A percentile compares a stretch with the other conserved stretches of the same genome.
These are phyloP conservation scores for Melanotaenia pygmaea DNA, from an alignment of 2,797 vertebrate genomes.

Conservation along the genomic window DNA sequence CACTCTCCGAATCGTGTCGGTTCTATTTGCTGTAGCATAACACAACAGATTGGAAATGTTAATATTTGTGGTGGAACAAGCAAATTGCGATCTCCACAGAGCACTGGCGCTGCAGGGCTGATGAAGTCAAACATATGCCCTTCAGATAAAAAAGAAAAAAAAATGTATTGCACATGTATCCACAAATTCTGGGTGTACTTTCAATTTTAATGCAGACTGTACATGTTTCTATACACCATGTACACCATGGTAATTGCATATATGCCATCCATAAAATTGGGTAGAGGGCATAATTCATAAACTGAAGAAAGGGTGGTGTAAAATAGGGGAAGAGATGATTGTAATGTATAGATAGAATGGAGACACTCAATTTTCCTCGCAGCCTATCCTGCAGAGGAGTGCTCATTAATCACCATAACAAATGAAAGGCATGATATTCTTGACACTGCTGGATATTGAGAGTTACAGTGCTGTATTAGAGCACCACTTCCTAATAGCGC, in stretches of 20 bases:
- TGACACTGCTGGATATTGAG: constrained; percentile 45
- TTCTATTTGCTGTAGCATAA: constrained; percentile 74
- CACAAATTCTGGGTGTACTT: constrained; percentile 13
- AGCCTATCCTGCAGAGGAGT: constrained; percentile 39
- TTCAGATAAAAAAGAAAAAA: constrained; percentile 39
- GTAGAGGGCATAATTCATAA: constrained; percentile 54
- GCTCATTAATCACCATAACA: constrained; percentile 78
- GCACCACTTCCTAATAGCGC: constrained; percentile 34
- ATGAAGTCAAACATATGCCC: constrained; percentile 76
- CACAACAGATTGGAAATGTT: constrained; percentile 83
- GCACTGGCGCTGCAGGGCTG: constrained; percentile 44
- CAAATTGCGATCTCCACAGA: constrained; percentile 52
- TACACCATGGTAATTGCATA: constrained; percentile 59
- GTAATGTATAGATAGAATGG: constrained; percentile 62
- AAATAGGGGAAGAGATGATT: constrained; percentile 50
- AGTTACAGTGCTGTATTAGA: constrained; percentile 25
- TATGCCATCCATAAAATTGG: constrained; percentile 70
- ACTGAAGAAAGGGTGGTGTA: constrained; percentile 28
- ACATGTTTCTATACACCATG: neutral
- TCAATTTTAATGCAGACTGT: constrained; percentile 11
- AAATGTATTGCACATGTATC: neutral
- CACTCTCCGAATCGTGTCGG: constrained; percentile 70
- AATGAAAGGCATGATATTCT: constrained; percentile 68
- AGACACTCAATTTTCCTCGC: constrained; percentile 68
- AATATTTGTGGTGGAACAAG: constrained; percentile 76